These are phyloP conservation scores for Dichetophora obliterata DNA, from an alignment of 2,888 invertebrate genomes.

Conservation along the genomic window DNA sequence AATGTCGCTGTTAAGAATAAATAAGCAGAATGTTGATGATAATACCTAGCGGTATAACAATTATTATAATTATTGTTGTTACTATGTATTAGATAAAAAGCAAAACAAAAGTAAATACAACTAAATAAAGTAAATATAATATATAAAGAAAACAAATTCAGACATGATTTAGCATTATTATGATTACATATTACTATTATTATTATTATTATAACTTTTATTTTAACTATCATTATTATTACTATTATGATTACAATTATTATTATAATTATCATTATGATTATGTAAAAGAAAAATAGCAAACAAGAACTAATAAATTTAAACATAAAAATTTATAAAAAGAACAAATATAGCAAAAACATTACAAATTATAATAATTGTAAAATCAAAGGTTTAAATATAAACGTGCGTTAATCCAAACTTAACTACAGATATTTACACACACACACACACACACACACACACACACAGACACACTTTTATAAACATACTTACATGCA, in stretches of 20 bases:
- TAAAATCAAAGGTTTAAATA: no score
- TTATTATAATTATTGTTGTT: constrained; percentile 31
- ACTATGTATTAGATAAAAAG: constrained; percentile 48
- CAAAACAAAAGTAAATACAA: constrained; percentile 18
- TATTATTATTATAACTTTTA: constrained; percentile 4
- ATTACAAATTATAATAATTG: constrained; percentile 13
- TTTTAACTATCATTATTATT: neutral
- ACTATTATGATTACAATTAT: constrained; percentile 2
- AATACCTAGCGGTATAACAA: constrained; percentile 18
- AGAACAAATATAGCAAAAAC: constrained; percentile 20
- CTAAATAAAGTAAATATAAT: neutral
- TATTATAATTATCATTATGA: constrained; percentile 9
- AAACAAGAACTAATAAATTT: constrained; percentile 45
- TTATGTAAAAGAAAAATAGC: constrained; percentile 22
- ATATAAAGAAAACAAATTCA: constrained; percentile 13
- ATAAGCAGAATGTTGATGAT: constrained; percentile 9
- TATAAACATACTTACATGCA: constrained; percentile 19
- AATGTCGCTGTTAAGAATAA: no score
- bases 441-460: neutral
- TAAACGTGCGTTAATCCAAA: no score
- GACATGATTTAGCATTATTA: constrained; percentile 26
- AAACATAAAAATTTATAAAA: constrained; percentile 17
- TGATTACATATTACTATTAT: constrained; percentile 27
- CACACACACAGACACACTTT: constrained; percentile 23
- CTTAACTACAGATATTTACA: no score